These are phyloP conservation scores for Aphaenogaster rudis DNA, from an alignment of 1,140 invertebrate species.

Conservation along the genomic window DNA sequence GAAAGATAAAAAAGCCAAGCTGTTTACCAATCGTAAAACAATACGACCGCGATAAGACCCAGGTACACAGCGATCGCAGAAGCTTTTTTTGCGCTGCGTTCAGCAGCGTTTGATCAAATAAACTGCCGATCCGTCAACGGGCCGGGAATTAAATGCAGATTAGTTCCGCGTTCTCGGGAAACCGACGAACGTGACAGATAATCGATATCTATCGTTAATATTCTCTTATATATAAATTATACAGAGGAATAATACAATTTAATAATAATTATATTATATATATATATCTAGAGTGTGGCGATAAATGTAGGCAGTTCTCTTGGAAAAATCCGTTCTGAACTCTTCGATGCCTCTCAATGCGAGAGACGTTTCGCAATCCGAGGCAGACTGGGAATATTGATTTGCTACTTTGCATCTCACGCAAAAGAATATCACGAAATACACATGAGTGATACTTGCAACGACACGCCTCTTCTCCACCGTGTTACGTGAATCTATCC, in stretches of 20 bases:
- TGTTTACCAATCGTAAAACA: constrained; percentile 33
- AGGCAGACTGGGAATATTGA: not conserved
- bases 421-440: not conserved
- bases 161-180: not conserved
- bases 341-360: not conserved
- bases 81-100: not conserved
- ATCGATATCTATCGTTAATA: not conserved
- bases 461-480: not conserved
- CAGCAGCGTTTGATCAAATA: not conserved
- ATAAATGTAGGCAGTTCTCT: not conserved
- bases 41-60: constrained; percentile 1
- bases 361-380: not conserved
- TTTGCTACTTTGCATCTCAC: not conserved
- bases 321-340: not conserved
- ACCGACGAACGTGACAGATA: not conserved
- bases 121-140: not conserved
- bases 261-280: not conserved
- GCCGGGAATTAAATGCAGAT: not conserved
- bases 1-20: constrained; percentile 35
- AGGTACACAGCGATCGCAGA: not conserved
- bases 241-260: not conserved
- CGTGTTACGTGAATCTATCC: not conserved
- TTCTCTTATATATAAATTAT: not conserved
- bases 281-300: not conserved
- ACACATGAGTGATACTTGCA: constrained; percentile 7